phyloP scores from a whole-genome alignment of 2,113 vertebrate species.

The Clarias magur region DNA sequence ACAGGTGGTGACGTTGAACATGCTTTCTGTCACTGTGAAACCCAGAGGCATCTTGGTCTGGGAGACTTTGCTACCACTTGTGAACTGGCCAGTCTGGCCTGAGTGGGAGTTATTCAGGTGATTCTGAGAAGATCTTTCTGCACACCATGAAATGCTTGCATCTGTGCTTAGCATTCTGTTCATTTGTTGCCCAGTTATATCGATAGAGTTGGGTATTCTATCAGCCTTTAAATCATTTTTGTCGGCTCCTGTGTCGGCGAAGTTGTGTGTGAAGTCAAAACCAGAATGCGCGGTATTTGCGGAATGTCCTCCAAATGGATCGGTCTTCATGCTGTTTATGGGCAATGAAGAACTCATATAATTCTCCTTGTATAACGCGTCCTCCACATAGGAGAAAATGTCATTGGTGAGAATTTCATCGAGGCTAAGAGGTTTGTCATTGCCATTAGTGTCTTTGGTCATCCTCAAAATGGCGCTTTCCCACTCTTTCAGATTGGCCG shows the following conservation, averaged over 20 bases:
- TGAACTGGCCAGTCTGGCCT: background rate
- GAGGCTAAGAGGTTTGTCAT: conserved; percentile 25
- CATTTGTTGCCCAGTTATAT: background rate
- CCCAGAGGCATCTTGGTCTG: background rate
- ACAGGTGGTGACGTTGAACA: background rate
- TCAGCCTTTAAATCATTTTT: conserved; percentile 9
- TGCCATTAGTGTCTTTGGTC: conserved; percentile 32
- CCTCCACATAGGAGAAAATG: conserved; percentile 67
- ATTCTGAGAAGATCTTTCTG: background rate
- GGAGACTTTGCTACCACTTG: background rate
- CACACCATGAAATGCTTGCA: background rate
- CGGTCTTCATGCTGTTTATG: conserved; percentile 22
- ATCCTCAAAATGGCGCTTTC: conserved; percentile 61
- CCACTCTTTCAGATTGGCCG: conserved; percentile 58
- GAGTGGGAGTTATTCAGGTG: background rate
- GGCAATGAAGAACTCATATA: background rate
- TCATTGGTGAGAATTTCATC: conserved; percentile 50
- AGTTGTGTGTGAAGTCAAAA: conserved; percentile 9
- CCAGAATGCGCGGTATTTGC: background rate
- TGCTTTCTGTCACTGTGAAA: background rate
- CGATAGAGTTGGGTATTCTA: background rate
- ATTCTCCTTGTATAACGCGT: conserved; percentile 65
- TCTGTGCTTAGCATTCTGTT: background rate
- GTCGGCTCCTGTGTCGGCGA: background rate
- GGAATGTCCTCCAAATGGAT: conserved; percentile 13